Evolutionary conservation across 2,797 vertebrate species (phyloP).

Genomic region (Argentina silus): DNA sequence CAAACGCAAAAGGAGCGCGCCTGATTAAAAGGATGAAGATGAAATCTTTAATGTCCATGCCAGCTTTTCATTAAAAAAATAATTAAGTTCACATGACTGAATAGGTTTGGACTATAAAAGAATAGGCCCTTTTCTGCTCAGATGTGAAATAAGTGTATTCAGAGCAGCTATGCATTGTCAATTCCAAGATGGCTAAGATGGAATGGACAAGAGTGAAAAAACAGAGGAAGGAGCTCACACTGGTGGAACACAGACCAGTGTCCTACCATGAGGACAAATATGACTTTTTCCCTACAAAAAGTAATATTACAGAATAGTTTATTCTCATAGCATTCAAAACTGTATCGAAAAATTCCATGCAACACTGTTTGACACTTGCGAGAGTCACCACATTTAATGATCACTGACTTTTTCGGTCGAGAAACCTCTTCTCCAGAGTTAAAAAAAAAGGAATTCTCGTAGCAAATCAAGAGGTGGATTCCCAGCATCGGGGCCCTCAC

Average conservation of each 20-base stretch:
- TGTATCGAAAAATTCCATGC: neutral
- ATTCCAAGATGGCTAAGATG: neutral
- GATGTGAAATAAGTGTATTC: neutral
- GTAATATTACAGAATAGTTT: neutral
- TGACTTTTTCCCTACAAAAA: neutral
- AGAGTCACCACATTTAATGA: neutral
- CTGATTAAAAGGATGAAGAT: neutral
- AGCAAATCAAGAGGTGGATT: no score
- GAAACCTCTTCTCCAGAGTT: no score
- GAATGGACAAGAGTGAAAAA: neutral
- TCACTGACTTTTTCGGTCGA: no score
- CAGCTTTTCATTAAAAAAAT: neutral
- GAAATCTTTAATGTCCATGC: neutral
- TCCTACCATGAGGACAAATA: neutral
- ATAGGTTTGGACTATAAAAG: neutral
- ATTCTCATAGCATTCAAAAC: neutral
- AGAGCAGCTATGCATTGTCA: neutral
- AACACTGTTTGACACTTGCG: no score
- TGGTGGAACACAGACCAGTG: neutral
- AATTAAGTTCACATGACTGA: neutral
- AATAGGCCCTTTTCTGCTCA: neutral
- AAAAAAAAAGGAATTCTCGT: no score
- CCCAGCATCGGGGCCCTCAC: conserved; percentile 23
- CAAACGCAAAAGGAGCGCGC: neutral
- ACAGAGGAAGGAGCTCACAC: neutral